phyloP scores from a whole-genome alignment of 2,113 vertebrate species.

The Calypte anna region DNA sequence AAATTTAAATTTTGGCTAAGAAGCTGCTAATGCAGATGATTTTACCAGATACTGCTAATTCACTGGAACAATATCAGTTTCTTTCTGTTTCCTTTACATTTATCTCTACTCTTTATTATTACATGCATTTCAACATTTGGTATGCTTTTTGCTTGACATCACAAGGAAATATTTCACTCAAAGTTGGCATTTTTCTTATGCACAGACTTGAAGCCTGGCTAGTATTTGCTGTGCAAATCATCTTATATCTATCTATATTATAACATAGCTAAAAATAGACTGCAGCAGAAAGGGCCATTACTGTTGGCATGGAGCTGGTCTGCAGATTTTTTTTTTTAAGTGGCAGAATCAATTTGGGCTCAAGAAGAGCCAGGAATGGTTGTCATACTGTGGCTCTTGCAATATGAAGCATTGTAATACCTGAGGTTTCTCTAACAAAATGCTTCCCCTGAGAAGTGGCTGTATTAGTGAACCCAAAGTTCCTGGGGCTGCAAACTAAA shows the following conservation, averaged over 20 bases:
- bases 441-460: not conserved
- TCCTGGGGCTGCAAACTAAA: not conserved
- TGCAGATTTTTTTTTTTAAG: not conserved
- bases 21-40: not conserved
- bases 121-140: not conserved
- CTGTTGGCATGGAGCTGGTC: not conserved
- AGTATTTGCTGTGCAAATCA: not conserved
- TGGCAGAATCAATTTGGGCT: conserved; percentile 7
- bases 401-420: not conserved
- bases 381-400: not conserved
- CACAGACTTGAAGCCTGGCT: not conserved
- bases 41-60: not conserved
- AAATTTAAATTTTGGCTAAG: not conserved
- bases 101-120: not conserved
- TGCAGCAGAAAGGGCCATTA: not conserved
- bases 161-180: not conserved
- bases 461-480: not conserved
- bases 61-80: not conserved
- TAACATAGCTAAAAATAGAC: not conserved
- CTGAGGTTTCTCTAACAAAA: not conserved
- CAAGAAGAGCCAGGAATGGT: not conserved
- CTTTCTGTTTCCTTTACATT: conserved; percentile 18
- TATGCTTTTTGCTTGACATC: not conserved
- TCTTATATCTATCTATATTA: not conserved
- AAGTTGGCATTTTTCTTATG: not conserved